Percentiles rank a stretch among this genome's conserved stretches.
Conservation (phyloP, 2,113 vertebrate species). For the Ictalurus furcatus region DNA sequence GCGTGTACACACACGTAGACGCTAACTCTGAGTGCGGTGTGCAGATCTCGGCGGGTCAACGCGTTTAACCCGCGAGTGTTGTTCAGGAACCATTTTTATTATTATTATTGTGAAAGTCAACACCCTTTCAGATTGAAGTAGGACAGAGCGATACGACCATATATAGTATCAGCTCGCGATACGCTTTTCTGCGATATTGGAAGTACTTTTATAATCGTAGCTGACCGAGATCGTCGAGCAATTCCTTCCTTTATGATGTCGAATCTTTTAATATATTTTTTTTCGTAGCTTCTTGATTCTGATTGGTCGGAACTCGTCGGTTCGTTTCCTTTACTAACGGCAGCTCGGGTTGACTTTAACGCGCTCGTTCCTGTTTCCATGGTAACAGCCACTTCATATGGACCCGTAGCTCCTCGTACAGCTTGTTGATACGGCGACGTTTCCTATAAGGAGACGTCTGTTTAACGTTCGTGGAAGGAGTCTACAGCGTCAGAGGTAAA, state of each 20-base stretch:
- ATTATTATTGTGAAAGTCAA: no score
- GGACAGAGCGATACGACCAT: no score
- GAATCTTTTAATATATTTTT: no score
- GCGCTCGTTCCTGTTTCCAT: background rate
- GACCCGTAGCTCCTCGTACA: background rate
- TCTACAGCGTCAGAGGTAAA: background rate
- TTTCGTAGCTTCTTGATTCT: background rate
- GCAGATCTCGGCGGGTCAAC: background rate
- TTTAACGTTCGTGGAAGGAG: background rate
- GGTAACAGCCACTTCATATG: background rate
- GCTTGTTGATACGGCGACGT: background rate
- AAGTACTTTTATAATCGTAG: background rate
- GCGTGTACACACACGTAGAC: no score
- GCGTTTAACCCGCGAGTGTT: background rate
- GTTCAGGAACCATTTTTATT: no score
- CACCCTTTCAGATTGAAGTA: no score
- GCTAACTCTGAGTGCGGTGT: background rate
- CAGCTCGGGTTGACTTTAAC: background rate
- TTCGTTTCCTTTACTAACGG: background rate
- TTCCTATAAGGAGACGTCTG: background rate
- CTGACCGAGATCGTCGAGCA: background rate
- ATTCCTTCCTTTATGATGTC: no score
- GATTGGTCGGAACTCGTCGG: background rate
- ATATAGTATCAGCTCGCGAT: no score
- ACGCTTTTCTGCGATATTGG: background rate